Evolutionary conservation across 1,140 invertebrate species (phyloP).

Genomic region (Trichonephila inaurata): DNA sequence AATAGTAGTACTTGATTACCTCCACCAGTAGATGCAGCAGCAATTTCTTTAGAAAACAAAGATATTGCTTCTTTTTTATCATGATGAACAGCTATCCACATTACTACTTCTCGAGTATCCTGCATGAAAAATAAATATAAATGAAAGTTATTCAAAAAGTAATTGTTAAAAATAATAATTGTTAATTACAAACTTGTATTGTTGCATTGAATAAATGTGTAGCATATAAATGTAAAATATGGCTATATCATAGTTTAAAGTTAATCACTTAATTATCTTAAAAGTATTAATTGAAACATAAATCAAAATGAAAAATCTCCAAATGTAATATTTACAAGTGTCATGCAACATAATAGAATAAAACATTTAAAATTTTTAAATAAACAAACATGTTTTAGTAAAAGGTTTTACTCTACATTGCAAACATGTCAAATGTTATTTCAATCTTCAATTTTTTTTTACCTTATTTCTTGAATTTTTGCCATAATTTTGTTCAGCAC

Average conservation of each 20-base stretch:
- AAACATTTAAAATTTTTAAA: no score
- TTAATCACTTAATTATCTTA: no score
- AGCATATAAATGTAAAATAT: no score
- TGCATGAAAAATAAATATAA: neutral
- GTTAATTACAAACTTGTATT: neutral
- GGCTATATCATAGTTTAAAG: neutral
- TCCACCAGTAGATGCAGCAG: conserved; percentile 84
- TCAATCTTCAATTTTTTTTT: neutral
- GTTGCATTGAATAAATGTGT: neutral
- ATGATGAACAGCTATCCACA: conserved; percentile 83
- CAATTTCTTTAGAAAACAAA: conserved; percentile 83
- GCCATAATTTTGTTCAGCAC: conserved; percentile 82
- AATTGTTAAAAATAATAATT: neutral
- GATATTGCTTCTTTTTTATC: conserved; percentile 82
- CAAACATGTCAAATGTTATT: no score
- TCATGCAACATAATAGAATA: no score
- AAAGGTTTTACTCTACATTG: no score
- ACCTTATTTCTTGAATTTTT: conserved; percentile 78
- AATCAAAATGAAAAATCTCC: no score
- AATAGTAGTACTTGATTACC: conserved; percentile 77
- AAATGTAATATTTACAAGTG: no score
- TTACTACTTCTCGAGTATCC: conserved; percentile 80
- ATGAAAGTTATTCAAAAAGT: neutral
- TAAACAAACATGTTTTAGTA: no score
- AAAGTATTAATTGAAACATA: no score